Percentiles rank a stretch among this genome's conserved stretches.
Conservation (phyloP, 2,113 vertebrate species). For the Sphyrna mokarran region DNA sequence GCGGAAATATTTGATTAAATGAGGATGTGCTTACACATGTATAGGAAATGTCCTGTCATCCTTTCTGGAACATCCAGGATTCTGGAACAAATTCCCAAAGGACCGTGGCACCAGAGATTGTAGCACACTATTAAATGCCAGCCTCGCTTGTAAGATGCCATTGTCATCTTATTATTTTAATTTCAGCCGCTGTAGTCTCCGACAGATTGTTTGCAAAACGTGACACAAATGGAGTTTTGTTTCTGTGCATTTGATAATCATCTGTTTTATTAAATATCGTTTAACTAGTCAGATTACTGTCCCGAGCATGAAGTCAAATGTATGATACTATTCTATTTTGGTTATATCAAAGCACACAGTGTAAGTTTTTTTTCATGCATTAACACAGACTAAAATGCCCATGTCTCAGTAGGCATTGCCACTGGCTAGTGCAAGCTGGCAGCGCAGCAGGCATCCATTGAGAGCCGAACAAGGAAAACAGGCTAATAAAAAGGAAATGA, state of each 20-base stretch:
- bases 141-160: not conserved
- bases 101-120: not conserved
- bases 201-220: slow-evolving; percentile 2
- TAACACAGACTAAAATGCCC: slow-evolving; percentile 23
- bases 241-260: not conserved
- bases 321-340: not conserved
- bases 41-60: not conserved
- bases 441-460: not conserved
- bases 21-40: not conserved
- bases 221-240: not conserved
- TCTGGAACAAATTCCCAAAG: not conserved
- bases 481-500: not conserved
- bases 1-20: not conserved
- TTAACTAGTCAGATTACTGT: not conserved
- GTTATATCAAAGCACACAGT: not conserved
- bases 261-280: not conserved
- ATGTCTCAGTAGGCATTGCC: slow-evolving; percentile 20
- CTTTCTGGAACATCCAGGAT: not conserved
- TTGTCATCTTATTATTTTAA: slow-evolving; percentile 19
- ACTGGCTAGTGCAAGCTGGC: slow-evolving; percentile 29
- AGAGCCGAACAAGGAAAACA: not conserved
- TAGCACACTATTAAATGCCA: not conserved
- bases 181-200: not conserved
- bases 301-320: not conserved
- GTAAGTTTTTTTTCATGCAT: not conserved